Evolutionary conservation across 2,113 vertebrate species (phyloP).

Genomic region (Dissostichus mawsoni): DNA sequence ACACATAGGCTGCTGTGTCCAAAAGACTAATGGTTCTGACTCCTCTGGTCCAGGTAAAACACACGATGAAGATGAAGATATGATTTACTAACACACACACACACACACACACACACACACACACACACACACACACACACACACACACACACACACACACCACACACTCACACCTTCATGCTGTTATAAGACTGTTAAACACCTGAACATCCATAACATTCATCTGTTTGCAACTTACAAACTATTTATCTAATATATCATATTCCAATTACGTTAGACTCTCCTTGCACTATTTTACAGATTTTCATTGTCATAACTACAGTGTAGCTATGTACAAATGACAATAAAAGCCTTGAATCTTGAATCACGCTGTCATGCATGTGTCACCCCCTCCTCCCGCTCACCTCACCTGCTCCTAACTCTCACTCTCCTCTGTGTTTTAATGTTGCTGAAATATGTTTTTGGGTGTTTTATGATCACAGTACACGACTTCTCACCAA

Average conservation of each 20-base stretch:
- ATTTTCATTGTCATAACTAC: too few relatives aligned
- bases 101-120: too few relatives aligned
- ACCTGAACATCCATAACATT: too few relatives aligned
- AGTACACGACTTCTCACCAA: constrained; percentile 37
- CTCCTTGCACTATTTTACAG: too few relatives aligned
- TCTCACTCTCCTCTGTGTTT: constrained; percentile 54
- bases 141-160: constrained; percentile 8
- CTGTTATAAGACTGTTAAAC: constrained; percentile 1
- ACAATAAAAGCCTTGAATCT: too few relatives aligned
- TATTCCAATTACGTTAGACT: too few relatives aligned
- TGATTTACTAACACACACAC: background rate
- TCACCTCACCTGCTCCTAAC: constrained; percentile 67
- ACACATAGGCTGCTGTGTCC: constrained; percentile 78
- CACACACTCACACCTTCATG: constrained; percentile 6
- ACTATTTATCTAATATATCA: too few relatives aligned
- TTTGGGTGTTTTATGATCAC: constrained; percentile 29
- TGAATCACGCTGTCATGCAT: constrained; percentile 53
- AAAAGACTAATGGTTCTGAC: constrained; percentile 79
- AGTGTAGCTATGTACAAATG: too few relatives aligned
- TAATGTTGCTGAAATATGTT: background rate
- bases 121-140: constrained; percentile 18
- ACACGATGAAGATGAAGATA: constrained; percentile 29
- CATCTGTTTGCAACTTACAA: too few relatives aligned
- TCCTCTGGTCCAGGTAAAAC: constrained; percentile 84
- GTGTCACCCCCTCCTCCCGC: constrained; percentile 34